A percentile compares a stretch with the other conserved stretches of the same genome.
Conservation (phyloP, 2,888 invertebrate genomes). For the Gymnoscelis rufifasciata region DNA sequence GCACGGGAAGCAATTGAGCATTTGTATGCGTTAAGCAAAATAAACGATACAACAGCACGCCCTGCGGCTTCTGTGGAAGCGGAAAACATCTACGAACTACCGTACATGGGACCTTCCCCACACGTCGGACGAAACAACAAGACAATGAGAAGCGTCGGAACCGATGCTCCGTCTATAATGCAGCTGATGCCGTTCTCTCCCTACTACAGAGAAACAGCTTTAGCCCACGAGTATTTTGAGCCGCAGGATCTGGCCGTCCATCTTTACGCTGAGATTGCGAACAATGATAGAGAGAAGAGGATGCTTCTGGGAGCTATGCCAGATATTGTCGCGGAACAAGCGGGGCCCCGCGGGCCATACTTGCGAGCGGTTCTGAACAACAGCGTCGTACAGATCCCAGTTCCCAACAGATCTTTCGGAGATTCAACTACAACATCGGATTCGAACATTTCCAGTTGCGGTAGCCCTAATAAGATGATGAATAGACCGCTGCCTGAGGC, state of each 20-base stretch:
- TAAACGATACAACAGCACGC: conserved; percentile 70
- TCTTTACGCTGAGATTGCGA: conserved; percentile 81
- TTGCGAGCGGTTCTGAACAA: conserved; percentile 78
- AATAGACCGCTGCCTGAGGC: conserved; percentile 84
- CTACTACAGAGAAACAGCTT: conserved; percentile 62
- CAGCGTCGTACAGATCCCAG: conserved; percentile 32
- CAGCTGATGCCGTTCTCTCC: conserved; percentile 74
- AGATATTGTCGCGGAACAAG: conserved; percentile 62
- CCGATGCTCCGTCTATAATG: conserved; percentile 79
- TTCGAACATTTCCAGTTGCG: conserved; percentile 40
- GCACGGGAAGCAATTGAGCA: conserved; percentile 88
- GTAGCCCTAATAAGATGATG: conserved; percentile 79
- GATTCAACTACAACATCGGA: conserved; percentile 47
- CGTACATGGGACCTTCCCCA: conserved; percentile 67
- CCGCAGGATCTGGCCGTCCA: conserved; percentile 77
- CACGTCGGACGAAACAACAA: conserved; percentile 63
- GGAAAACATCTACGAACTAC: conserved; percentile 81
- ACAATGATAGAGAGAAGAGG: conserved; percentile 60
- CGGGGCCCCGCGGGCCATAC: conserved; percentile 78
- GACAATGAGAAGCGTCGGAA: conserved; percentile 76
- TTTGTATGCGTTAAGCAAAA: conserved; percentile 85
- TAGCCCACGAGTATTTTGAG: conserved; percentile 73
- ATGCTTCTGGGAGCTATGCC: conserved; percentile 58
- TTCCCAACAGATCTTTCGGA: conserved; percentile 40
- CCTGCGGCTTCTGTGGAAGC: conserved; percentile 62